Percentiles rank a stretch among this genome's conserved stretches.
phyloP scores from a whole-genome alignment of 2,113 vertebrate species.

The Eleginops maclovinus region DNA sequence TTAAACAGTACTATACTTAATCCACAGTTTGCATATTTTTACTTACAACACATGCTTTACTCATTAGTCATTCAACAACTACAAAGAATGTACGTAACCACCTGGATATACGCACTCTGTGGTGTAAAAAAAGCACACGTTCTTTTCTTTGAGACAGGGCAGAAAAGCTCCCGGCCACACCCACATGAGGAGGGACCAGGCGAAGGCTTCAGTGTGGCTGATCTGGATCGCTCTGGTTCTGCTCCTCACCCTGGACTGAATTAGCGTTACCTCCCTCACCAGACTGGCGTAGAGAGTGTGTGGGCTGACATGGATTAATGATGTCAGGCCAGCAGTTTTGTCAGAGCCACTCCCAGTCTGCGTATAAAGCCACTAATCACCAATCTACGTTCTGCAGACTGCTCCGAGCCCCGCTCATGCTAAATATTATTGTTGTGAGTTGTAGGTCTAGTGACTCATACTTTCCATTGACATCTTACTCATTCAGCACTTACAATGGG shows the following conservation, averaged over 20 bases:
- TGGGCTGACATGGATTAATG: conserved; percentile 70
- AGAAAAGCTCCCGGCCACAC: conserved; percentile 53
- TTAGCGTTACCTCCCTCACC: conserved; percentile 63
- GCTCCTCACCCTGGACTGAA: conserved; percentile 49
- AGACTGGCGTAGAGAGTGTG: conserved; percentile 55
- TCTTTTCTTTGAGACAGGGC: conserved; percentile 8
- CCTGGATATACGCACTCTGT: neutral
- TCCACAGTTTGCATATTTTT: neutral
- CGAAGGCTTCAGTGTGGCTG: conserved; percentile 26
- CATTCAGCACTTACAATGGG: conserved; percentile 70
- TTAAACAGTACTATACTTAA: neutral
- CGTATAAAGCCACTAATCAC: conserved; percentile 72
- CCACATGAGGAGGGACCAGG: conserved; percentile 27
- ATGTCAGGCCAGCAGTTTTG: conserved; percentile 66
- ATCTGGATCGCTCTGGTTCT: conserved; percentile 67
- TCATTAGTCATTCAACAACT: neutral
- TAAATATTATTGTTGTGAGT: conserved; percentile 77
- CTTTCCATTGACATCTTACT: conserved; percentile 73
- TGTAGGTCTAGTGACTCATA: conserved; percentile 73
- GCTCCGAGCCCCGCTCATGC: conserved; percentile 24
- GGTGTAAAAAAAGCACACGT: conserved; percentile 34
- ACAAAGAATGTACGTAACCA: conserved; percentile 22
- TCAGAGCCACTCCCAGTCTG: conserved; percentile 73
- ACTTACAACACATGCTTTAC: neutral
- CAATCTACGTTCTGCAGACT: conserved; percentile 54